Percentiles rank a stretch among this genome's conserved stretches.
phyloP scores from a whole-genome alignment of 2,797 vertebrate species.

The Sebastes miniatus region DNA sequence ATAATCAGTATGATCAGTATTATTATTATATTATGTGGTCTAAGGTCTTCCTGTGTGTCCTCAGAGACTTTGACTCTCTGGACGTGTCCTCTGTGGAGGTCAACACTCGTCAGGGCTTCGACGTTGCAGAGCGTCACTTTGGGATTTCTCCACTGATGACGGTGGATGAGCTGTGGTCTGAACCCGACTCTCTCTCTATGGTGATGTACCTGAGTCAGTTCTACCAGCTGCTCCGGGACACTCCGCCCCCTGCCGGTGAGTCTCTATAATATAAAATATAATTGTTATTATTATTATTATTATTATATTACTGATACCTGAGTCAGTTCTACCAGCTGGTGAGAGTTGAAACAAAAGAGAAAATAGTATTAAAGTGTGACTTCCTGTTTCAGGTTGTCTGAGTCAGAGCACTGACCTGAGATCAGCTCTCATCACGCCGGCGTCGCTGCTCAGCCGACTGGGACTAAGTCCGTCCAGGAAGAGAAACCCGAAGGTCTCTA shows the following conservation, averaged over 20 bases:
- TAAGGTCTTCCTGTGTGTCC: background rate
- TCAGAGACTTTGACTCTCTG: constrained; percentile 87
- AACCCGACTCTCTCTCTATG: constrained; percentile 94
- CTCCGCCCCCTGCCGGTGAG: constrained; percentile 85
- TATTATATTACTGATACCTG: no score
- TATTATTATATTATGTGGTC: background rate
- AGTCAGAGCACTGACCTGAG: constrained; percentile 85
- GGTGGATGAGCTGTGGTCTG: constrained; percentile 91
- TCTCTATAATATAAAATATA: no score
- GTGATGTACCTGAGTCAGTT: constrained; percentile 98
- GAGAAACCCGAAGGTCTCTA: constrained; percentile 84
- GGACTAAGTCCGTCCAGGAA: constrained; percentile 90
- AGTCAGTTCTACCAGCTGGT: no score
- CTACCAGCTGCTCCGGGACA: constrained; percentile 92
- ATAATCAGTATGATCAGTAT: background rate
- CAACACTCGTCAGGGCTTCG: constrained; percentile 89
- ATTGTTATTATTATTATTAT: no score
- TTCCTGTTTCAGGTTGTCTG: constrained; percentile 75
- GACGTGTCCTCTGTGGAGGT: constrained; percentile 83
- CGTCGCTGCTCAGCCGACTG: constrained; percentile 91
- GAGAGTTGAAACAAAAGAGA: no score
- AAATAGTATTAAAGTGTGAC: no score
- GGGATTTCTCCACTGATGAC: constrained; percentile 95
- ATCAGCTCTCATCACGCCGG: constrained; percentile 86
- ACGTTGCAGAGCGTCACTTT: constrained; percentile 89